These are phyloP conservation scores for Ornithoptera alexandrae DNA, from an alignment of 2,888 invertebrate species.

Conservation along the genomic window DNA sequence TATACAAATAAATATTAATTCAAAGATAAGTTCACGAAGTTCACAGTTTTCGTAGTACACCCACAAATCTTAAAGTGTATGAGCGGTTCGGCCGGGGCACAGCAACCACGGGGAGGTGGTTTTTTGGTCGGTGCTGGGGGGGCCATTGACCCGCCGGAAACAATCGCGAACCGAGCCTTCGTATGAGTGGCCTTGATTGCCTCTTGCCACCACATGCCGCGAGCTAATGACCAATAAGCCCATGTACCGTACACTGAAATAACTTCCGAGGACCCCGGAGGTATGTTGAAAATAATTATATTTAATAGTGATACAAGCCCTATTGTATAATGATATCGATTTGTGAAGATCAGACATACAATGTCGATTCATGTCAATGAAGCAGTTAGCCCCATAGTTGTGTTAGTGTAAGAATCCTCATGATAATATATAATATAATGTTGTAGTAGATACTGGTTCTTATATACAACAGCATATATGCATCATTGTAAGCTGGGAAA, in stretches of 20 bases:
- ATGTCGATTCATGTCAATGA: no score
- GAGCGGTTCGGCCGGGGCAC: constrained; percentile 43
- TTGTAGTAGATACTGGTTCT: no score
- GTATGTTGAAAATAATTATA: neutral
- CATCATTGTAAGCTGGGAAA: no score
- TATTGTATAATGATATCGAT: no score
- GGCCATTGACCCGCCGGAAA: constrained; percentile 57
- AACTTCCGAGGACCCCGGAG: constrained; percentile 5
- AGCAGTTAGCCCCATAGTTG: no score
- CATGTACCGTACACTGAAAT: neutral
- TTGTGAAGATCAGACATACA: no score
- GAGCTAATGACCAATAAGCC: constrained; percentile 15
- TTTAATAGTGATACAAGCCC: no score
- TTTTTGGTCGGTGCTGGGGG: constrained; percentile 52
- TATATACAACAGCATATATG: no score
- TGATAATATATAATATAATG: no score
- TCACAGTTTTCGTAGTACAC: constrained; percentile 34
- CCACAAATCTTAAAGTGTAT: constrained; percentile 42
- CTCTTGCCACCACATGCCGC: constrained; percentile 13
- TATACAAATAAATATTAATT: no score
- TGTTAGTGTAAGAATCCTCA: no score
- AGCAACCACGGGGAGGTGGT: constrained; percentile 41
- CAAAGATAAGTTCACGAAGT: constrained; percentile 33
- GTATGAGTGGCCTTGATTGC: constrained; percentile 29
- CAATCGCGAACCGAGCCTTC: constrained; percentile 45